Conservation (phyloP, 2,797 vertebrate genomes). For the Periparus ater region DNA sequence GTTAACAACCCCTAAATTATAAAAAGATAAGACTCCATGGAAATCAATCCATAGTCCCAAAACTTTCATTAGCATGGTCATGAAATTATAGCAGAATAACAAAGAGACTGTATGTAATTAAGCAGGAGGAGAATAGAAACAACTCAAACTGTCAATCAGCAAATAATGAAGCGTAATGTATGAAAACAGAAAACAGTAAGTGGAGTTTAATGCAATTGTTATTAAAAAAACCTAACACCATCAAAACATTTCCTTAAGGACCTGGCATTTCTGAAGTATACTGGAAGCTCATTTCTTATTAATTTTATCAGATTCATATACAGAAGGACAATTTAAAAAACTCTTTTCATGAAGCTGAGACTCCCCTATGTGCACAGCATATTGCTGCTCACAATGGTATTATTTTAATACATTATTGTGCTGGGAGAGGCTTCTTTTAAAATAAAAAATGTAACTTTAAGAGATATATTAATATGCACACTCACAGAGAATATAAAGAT, state of each 20-base stretch:
- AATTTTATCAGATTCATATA: constrained; percentile 41
- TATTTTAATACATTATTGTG: not conserved
- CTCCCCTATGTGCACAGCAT: not conserved
- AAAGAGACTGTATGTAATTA: constrained; percentile 73
- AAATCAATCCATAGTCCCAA: constrained; percentile 69
- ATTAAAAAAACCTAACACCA: constrained; percentile 6
- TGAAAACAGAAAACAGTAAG: constrained; percentile 56
- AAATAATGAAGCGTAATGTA: constrained; percentile 65
- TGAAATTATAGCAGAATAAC: constrained; percentile 71
- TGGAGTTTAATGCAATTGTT: constrained; percentile 57
- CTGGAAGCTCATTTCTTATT: constrained; percentile 13
- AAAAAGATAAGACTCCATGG: constrained; percentile 55
- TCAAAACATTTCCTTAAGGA: constrained; percentile 5
- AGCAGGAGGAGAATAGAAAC: constrained; percentile 56
- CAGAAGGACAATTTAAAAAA: constrained; percentile 62
- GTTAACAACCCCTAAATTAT: constrained; percentile 72
- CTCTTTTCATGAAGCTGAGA: constrained; percentile 65
- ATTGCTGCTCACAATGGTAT: not conserved
- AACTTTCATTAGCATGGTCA: constrained; percentile 66
- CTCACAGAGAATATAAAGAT: not conserved
- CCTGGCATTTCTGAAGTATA: constrained; percentile 40
- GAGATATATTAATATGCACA: not conserved
- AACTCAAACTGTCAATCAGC: constrained; percentile 57
- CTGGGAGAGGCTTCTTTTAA: not conserved
- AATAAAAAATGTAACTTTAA: not conserved